Conservation (phyloP, 2,113 vertebrate species). For the Saimiri boliviensis region DNA sequence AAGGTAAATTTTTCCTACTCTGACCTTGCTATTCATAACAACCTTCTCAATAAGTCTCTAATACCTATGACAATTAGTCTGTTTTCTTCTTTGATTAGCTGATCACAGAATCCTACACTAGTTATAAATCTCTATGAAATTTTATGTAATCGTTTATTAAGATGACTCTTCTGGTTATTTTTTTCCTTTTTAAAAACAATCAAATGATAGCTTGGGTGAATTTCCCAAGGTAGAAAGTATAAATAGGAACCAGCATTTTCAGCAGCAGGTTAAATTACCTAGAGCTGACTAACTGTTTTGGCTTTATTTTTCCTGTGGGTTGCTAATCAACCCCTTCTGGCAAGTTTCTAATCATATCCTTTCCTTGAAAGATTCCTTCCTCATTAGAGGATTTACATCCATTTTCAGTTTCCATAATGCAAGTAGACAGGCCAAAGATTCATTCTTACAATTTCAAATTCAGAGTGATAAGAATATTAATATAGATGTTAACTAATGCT, state of each 20-base stretch:
- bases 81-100: not conserved
- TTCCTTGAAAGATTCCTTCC: not conserved
- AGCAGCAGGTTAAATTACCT: not conserved
- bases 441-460: not conserved
- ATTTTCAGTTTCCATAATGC: not conserved
- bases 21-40: not conserved
- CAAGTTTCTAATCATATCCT: slow-evolving; percentile 6
- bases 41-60: not conserved
- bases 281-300: not conserved
- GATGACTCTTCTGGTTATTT: not conserved
- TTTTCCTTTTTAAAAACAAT: not conserved
- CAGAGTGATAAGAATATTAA: not conserved
- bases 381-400: not conserved
- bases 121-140: not conserved
- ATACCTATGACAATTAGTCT: not conserved
- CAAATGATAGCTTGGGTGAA: not conserved
- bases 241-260: not conserved
- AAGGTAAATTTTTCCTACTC: not conserved
- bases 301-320: slow-evolving; percentile 1
- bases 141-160: not conserved
- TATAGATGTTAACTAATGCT: not conserved
- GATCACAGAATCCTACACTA: not conserved
- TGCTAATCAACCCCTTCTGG: slow-evolving; percentile 23
- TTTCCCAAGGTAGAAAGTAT: not conserved
- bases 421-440: not conserved